Percentiles rank a stretch among this genome's conserved stretches.
phyloP scores from a whole-genome alignment of 2,113 vertebrate genomes.

The Centrocercus urophasianus region DNA sequence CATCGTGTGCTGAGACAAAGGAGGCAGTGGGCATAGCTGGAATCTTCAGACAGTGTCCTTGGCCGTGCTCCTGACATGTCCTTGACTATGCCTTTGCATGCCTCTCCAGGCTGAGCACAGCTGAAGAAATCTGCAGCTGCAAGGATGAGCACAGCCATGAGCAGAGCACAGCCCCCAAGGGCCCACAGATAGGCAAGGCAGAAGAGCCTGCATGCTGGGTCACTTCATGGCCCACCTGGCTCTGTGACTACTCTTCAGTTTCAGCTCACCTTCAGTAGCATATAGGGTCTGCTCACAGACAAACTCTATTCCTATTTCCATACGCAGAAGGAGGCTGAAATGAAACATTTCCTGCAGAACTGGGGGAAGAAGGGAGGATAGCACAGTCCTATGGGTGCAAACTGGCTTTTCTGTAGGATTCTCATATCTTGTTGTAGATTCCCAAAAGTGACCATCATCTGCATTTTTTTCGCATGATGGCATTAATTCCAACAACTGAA shows the following conservation, averaged over 20 bases:
- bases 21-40: neutral
- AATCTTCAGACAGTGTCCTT: neutral
- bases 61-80: neutral
- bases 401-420: neutral
- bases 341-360: neutral
- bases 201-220: neutral
- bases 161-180: neutral
- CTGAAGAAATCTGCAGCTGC: neutral
- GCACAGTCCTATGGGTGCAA: neutral
- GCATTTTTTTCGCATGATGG: neutral
- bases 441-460: neutral
- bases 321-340: neutral
- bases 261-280: neutral
- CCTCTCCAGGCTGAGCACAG: neutral
- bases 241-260: neutral
- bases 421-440: neutral
- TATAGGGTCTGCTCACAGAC: rapidly evolving
- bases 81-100: neutral
- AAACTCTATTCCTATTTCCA: neutral
- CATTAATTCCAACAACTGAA: conserved; percentile 15
- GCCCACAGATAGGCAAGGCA: rapidly evolving
- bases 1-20: neutral
- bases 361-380: neutral
- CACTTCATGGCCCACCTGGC: neutral
- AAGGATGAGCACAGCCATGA: neutral